phyloP scores from a whole-genome alignment of 2,113 vertebrate species.

The Lagopus leucura region DNA sequence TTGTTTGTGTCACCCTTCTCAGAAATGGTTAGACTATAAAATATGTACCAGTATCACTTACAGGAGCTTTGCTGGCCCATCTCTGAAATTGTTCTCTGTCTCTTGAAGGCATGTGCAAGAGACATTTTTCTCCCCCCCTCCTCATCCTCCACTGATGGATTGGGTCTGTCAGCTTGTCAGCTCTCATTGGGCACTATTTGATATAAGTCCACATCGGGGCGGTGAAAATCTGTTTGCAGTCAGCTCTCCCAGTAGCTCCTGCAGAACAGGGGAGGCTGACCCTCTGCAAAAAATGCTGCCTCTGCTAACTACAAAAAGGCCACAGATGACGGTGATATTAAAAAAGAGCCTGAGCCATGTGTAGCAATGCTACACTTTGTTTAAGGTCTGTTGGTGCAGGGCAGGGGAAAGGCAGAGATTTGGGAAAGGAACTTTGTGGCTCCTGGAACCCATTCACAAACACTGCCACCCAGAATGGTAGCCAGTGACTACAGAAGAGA shows the following conservation, averaged over 20 bases:
- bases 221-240: slow-evolving; percentile 80
- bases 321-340: slow-evolving; percentile 5
- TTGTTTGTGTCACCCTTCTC: background rate
- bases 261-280: slow-evolving; percentile 61
- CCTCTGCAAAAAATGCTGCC: slow-evolving; percentile 56
- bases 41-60: slow-evolving; percentile 54
- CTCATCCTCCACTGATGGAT: slow-evolving; percentile 62
- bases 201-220: slow-evolving; percentile 69
- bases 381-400: background rate
- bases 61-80: slow-evolving; percentile 34
- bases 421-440: background rate
- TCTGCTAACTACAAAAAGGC: slow-evolving; percentile 44
- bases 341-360: background rate
- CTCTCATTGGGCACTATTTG: slow-evolving; percentile 76
- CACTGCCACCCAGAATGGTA: background rate
- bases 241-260: slow-evolving; percentile 74
- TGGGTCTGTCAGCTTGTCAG: slow-evolving; percentile 80
- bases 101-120: slow-evolving; percentile 44
- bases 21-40: slow-evolving; percentile 59
- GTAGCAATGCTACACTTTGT: background rate
- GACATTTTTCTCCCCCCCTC: background rate
- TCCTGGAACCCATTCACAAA: background rate
- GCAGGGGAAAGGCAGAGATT: background rate
- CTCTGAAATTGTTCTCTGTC: slow-evolving; percentile 39
- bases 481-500: background rate